Base-by-base conservation (phyloP, 2,113 vertebrate species). In the Capricornis sumatraensis region DNA sequence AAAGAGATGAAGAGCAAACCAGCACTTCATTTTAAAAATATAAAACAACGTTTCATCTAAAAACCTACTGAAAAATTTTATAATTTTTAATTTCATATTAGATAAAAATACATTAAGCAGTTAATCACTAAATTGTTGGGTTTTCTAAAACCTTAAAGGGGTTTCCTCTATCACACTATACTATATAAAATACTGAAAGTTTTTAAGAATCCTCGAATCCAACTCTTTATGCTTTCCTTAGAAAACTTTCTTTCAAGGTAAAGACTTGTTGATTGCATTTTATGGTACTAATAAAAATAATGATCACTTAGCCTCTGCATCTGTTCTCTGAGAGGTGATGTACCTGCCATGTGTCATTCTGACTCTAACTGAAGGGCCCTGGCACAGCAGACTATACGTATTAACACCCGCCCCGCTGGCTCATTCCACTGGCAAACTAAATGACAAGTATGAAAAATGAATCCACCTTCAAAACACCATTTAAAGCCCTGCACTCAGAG, bases 11-110 rank as follows among this genome's bases (percentile, higher is more conserved):
- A 96, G 7, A 89, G 21, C 47, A 95, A 74, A 79, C 16, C 47
- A 79, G 33, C 28, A 62, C 83, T 95, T 62, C 16, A 55, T 67
- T 62, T 53, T 40, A 55, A 79, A 87, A 92, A 52, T 16, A 67
- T 11, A 84, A 96, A 97, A 89, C 5, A 45, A 30, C 8, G 27
- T 97, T 95, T 83, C 43, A 45, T 89, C 67, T 83, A 93, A 97
- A 96, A 91, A 28, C 21, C 53, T 89, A 94, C 52, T 30, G 50
- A 92, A 50, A 67, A 92, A 45, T n/a, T 83, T 94, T 55, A 25
- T 62, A 71, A 89, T 71, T 91, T 62, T 93, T 13, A 57, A 30
- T 78, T 87, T 91, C 62, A 91, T 40, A 78, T 62, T 83, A 89
- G 17, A n/a, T 47, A 76, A 93, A 74, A 74, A 95, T 40, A 60